Evolutionary conservation across 2,113 vertebrate genomes (phyloP).

Genomic region (Cyphomyrus discorhynchus): DNA sequence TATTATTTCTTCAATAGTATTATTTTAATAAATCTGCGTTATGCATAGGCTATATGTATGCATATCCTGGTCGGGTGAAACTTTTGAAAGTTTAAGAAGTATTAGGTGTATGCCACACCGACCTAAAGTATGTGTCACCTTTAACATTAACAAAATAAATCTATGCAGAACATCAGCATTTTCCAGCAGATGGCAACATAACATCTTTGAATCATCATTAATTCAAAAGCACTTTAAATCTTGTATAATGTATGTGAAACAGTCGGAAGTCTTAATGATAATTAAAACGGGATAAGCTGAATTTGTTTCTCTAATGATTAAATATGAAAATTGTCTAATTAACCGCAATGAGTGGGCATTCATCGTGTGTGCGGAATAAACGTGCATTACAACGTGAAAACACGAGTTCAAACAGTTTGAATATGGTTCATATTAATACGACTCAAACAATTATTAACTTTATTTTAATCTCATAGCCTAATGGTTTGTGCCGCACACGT

Average conservation of each 20-base stretch:
- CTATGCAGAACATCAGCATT: not conserved
- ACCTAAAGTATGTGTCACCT: not conserved
- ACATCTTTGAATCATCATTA: not conserved
- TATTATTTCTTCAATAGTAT: not conserved
- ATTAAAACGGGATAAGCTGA: not conserved
- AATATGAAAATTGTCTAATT: not conserved
- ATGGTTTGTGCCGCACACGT: not conserved
- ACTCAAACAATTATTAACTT: not conserved
- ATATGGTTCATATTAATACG: not conserved
- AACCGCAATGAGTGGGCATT: not conserved
- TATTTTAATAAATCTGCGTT: not conserved
- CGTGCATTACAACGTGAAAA: not conserved
- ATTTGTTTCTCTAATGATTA: not conserved
- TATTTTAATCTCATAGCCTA: not conserved
- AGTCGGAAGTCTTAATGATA: not conserved
- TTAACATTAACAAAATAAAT: not conserved
- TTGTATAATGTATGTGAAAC: not conserved
- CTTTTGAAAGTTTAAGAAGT: not conserved
- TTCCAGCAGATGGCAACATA: conserved; percentile 2
- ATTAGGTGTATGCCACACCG: not conserved
- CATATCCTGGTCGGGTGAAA: not conserved
- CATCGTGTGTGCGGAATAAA: not conserved
- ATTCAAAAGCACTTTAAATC: not conserved
- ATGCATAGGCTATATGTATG: not conserved
- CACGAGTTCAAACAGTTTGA: not conserved